Evolutionary conservation across 2,888 invertebrate species (phyloP).

Genomic region (Cyaniris semiargus): DNA sequence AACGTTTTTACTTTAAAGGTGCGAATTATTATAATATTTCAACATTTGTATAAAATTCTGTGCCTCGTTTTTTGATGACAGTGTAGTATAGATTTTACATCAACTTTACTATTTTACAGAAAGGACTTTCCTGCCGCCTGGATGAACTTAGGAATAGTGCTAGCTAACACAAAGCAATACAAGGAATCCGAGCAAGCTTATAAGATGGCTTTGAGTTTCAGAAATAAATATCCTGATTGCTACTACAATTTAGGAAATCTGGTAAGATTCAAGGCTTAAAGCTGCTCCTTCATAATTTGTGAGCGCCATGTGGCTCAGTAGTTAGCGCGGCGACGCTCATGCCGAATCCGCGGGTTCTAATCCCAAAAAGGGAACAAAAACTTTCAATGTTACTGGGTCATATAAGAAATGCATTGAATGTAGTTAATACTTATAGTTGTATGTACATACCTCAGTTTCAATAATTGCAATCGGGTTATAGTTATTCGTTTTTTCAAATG

Average conservation of each 20-base stretch:
- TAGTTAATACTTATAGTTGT: not conserved
- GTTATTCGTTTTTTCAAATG: not conserved
- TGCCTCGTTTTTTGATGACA: too few relatives aligned
- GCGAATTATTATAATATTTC: too few relatives aligned
- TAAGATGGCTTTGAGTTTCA: constrained; percentile 86
- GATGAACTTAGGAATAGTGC: constrained; percentile 98
- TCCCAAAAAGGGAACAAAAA: not conserved
- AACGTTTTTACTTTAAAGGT: too few relatives aligned
- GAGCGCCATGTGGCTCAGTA: too few relatives aligned
- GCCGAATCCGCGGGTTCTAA: too few relatives aligned
- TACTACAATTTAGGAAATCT: constrained; percentile 97
- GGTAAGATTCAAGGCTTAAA: constrained; percentile 68
- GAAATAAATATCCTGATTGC: constrained; percentile 93
- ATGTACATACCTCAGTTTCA: constrained; percentile 43
- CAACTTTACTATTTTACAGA: constrained; percentile 62
- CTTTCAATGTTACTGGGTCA: not conserved
- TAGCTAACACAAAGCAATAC: constrained; percentile 86
- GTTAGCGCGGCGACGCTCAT: too few relatives aligned
- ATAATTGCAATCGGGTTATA: not conserved
- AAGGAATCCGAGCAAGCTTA: constrained; percentile 90
- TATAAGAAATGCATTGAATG: too few relatives aligned
- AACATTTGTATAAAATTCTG: too few relatives aligned
- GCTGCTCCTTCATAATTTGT: too few relatives aligned
- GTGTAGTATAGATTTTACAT: not conserved
- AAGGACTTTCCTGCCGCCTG: constrained; percentile 96